Evolutionary conservation across 2,797 vertebrate genomes (phyloP).

Genomic region (Falco cherrug): DNA sequence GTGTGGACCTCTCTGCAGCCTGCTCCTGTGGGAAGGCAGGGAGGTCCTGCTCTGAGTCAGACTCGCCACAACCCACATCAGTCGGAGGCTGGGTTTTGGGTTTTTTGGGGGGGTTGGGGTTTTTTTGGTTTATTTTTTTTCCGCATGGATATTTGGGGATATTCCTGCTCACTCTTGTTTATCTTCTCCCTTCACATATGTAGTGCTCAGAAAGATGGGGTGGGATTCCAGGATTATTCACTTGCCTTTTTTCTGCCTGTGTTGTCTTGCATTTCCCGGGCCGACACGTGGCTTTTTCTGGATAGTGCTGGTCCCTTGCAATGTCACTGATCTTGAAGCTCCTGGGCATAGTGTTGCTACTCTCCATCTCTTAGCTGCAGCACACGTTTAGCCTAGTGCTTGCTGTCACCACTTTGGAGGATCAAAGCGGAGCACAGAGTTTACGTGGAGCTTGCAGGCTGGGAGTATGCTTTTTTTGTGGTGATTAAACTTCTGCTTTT

Average conservation of each 20-base stretch:
- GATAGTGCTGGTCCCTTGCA: neutral
- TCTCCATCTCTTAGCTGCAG: neutral
- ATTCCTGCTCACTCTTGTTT: neutral
- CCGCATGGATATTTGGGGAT: neutral
- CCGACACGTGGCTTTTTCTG: neutral
- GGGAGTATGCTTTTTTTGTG: neutral
- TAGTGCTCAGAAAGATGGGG: neutral
- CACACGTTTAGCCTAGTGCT: neutral
- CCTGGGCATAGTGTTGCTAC: neutral
- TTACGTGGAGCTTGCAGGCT: neutral
- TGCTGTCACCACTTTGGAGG: neutral
- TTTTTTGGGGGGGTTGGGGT: neutral
- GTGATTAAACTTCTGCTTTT: neutral
- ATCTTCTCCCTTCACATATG: neutral
- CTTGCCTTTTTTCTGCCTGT: neutral
- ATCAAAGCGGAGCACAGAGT: neutral
- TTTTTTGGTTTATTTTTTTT: neutral
- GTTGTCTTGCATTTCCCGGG: neutral
- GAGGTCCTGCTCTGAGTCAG: conserved; percentile 30
- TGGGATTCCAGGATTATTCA: neutral
- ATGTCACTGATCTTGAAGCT: neutral
- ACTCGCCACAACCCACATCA: conserved; percentile 19
- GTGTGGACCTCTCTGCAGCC: neutral
- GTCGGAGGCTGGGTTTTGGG: neutral
- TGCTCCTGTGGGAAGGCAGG: neutral